Evolutionary conservation across 2,797 vertebrate species (phyloP), one percentile per base, ranked within the genome.

Genomic region (Anguilla obscura): DNA sequence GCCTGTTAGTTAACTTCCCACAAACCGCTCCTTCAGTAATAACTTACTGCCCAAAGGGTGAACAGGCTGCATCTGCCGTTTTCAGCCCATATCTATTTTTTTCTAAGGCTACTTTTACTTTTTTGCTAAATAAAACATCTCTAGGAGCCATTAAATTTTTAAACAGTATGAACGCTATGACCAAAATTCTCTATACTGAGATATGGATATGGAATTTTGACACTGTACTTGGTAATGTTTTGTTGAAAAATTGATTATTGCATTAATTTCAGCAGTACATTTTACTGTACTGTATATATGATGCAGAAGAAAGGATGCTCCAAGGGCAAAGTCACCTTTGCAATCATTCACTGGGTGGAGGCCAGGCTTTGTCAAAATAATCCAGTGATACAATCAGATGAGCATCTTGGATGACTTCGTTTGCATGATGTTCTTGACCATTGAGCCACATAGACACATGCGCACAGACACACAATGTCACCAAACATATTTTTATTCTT

Each of bases 1-100:
- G 52, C 54, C 21, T 86, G 10, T 86, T 88, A 79, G 69, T 74
- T 86, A 16, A 80, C 84, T 54, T 88, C 84, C 12, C 85, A 69
- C 48, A 36, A 79, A 80, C 87, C 71, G 27, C 40, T 58, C 54
- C 52, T 85, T 16, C 52, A 74, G 40, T 56, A 56, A 85, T 76
- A 60, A 56, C 27, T 74, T 74, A 45, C n/a, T 30, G 1, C 48
- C 63, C 84, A 76, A 24, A 88, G 66, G 84, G 40, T 40, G 69
- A 84, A 30, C 54, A 0, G 14, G 3, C 14, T 8, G n/a, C 10
- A 3, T 30, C 12, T 52, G 50, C 18, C 12, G 27, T 21, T 40
- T 52, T 36, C 33, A 36, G 24, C 60, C 21, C 27, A 60, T 24
- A 14, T 40, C 1, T 48, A 14, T 50, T 50, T 40, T 36, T 60